Evolutionary conservation across 2,888 invertebrate genomes (phyloP), one percentile per base, ranked within the genome.

Genomic region (Ptychoptera contaminata): DNA sequence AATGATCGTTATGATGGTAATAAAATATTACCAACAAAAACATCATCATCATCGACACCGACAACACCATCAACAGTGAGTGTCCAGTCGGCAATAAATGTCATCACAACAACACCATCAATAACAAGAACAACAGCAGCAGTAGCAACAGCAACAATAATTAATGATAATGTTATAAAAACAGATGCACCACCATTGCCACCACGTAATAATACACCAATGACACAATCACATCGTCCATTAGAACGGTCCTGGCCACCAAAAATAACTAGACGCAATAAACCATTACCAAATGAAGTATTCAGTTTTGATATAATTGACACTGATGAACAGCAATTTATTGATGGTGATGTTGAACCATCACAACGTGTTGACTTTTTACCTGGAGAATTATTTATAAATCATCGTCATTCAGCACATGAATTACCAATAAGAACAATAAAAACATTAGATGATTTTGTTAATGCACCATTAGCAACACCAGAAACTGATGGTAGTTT

Each of bases 221-320:
- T 30, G 14, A 8, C 40, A 30, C 50, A 52, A 32, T 49, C 51
- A 37, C 87, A 87, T 61, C 76, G 79, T 52, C 86, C 87, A 10
- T 65, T 88, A 50, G 86, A 87, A 57, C 70, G 84, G 50, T 78
- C 76, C 1, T 70, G 71, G 58, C 83, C 83, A 16, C 82, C 84
- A 3, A 74, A 76, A 58, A 74, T 83, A 53, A 74, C 74, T 38
- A 47, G 45, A 37, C 65, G 78, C 47, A 77, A 69, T 38, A 70
- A 72, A 49, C 77, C 77, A 37, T 68, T 72, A 48, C 73, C 74
- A 14, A 83, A 85, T 59, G 86, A 86, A 59, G 77, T 81, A 40
- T 87, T 87, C 58, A 79, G 78, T 51, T 87, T 86, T 60, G 87
- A 87, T 61, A 74, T 87, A 46, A 79, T 87, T 48, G 87, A 87